phyloP scores from a whole-genome alignment of 2,113 vertebrate genomes.

The Bos indicus region DNA sequence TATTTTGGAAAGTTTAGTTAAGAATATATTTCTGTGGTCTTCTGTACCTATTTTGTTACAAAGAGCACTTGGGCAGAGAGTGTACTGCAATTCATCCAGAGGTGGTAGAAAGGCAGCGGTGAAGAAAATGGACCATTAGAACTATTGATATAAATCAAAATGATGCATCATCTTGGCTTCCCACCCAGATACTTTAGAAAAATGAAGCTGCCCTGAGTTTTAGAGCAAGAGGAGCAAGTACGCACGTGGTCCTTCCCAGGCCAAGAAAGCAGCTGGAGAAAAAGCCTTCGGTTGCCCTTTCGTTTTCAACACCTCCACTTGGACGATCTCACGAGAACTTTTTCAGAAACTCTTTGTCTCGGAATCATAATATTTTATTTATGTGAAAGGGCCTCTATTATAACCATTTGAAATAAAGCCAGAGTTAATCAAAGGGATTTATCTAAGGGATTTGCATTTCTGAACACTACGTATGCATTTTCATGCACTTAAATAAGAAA shows the following conservation, averaged over 20 bases:
- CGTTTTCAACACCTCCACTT: neutral
- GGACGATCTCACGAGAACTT: neutral
- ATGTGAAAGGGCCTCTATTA: constrained; percentile 48
- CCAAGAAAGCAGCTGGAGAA: neutral
- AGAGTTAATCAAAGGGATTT: constrained; percentile 63
- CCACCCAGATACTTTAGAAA: neutral
- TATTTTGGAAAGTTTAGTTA: neutral
- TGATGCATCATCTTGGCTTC: rapidly evolving
- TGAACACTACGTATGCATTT: constrained; percentile 71
- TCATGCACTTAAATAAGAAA: constrained; percentile 71
- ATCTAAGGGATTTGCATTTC: constrained; percentile 72
- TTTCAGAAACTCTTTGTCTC: neutral
- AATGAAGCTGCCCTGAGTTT: rapidly evolving
- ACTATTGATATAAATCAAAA: neutral
- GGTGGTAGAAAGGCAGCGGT: neutral
- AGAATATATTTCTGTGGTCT: neutral
- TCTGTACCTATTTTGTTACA: neutral
- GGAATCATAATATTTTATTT: constrained; percentile 50
- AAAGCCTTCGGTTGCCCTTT: rapidly evolving
- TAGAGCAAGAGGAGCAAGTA: neutral
- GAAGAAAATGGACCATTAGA: neutral
- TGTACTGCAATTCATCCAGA: neutral
- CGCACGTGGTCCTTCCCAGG: rapidly evolving
- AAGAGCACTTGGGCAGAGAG: neutral
- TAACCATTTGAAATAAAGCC: constrained; percentile 65